Conservation (phyloP, 2,113 vertebrate genomes). For the Anser brachyrhynchus region DNA sequence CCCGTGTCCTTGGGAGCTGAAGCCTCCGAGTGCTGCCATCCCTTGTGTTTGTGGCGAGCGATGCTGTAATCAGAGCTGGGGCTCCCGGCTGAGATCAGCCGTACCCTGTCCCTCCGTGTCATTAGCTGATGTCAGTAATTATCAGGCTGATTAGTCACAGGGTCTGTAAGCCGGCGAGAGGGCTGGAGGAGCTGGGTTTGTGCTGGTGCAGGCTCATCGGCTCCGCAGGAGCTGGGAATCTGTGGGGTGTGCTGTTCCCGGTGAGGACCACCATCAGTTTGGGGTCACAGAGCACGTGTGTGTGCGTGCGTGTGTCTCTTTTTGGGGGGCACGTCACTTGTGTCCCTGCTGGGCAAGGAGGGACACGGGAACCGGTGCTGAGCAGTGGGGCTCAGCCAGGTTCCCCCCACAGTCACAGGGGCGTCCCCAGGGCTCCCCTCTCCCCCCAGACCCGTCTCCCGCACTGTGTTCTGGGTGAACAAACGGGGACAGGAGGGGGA, state of each 20-base stretch:
- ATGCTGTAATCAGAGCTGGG: not conserved
- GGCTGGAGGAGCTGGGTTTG: not conserved
- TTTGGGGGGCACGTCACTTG: not conserved
- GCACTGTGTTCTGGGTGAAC: too few relatives aligned
- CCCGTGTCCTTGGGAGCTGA: not conserved
- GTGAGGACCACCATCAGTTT: not conserved
- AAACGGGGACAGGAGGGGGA: not conserved
- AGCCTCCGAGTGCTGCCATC: not conserved
- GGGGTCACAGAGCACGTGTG: not conserved
- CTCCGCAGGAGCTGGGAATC: not conserved
- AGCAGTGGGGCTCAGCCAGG: not conserved
- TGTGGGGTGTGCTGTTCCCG: not conserved
- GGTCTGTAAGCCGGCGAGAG: not conserved
- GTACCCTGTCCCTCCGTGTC: not conserved
- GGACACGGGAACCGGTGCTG: not conserved
- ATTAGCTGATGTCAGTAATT: not conserved
- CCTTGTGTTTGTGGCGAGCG: not conserved
- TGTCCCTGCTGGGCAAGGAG: not conserved
- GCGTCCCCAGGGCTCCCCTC: too few relatives aligned
- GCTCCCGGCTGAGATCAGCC: not conserved
- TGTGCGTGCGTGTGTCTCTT: not conserved
- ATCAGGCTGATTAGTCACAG: not conserved
- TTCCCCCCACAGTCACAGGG: not conserved
- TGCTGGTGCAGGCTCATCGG: fast-evolving
- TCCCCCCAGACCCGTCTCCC: too few relatives aligned